These are phyloP conservation scores for Clarias pachynema DNA, from an alignment of 2,797 vertebrate species.

Conservation along the genomic window DNA sequence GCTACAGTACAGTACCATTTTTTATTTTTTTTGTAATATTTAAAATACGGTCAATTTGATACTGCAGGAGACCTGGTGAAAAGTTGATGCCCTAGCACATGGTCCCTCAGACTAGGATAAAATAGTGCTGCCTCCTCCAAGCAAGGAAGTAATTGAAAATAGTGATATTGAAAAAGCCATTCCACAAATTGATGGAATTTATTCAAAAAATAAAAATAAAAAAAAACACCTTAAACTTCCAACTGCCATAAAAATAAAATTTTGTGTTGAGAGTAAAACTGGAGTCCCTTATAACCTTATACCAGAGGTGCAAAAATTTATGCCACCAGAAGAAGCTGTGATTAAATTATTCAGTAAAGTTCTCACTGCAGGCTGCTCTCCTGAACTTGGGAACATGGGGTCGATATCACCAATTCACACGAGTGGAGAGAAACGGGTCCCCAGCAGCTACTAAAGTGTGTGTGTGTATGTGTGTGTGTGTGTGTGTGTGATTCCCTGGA, in stretches of 20 bases:
- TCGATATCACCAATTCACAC: slow-evolving; percentile 21
- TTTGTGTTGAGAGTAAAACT: background rate
- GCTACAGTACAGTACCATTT: background rate
- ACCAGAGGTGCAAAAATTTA: slow-evolving; percentile 14
- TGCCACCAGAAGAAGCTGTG: slow-evolving; percentile 17
- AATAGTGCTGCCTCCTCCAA: background rate
- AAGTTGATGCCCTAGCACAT: background rate
- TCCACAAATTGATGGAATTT: background rate
- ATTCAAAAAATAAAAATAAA: background rate
- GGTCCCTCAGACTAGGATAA: background rate
- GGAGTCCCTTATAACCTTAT: slow-evolving; percentile 18
- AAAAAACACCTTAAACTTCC: background rate
- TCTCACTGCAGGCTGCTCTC: slow-evolving; percentile 11
- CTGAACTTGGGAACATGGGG: slow-evolving; percentile 22
- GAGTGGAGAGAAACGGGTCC: background rate
- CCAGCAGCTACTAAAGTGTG: background rate
- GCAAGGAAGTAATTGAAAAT: background rate
- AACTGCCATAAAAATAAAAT: slow-evolving; percentile 3
- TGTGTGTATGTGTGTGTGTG: background rate
- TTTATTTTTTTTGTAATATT: background rate
- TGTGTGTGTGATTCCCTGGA: background rate
- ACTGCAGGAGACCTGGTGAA: background rate
- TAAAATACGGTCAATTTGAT: background rate
- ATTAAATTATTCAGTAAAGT: slow-evolving; percentile 26
- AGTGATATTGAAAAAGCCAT: background rate